Base-by-base conservation (phyloP, 2,888 invertebrate species). In the Agelastica alni region DNA sequence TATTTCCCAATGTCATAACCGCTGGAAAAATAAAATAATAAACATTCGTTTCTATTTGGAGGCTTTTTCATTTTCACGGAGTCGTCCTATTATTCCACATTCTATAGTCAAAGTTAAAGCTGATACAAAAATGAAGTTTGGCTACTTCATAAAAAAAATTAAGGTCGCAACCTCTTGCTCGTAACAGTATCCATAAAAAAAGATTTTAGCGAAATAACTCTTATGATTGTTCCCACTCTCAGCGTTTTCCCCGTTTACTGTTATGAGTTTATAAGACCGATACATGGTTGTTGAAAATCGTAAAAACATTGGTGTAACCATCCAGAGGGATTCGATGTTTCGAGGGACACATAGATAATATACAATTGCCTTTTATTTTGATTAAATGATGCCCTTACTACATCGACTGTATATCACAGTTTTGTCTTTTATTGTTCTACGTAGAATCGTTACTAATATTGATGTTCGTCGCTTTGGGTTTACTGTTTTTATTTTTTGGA, bases 201-300 rank as follows among this genome's bases (percentile, higher is more conserved):
- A 28, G 47, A 39, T 18, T 30, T 47, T 47, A 47, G 47, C 30
- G 30, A 30, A 47, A 47, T 47, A 30, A 47, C 47, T 47, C 47
- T 28, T 47, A 13, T 10, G 47, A 47, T 47, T 39, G 39, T 47
- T 39, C 31, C 17, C 39, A 37, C 46, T 31, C 28, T 6, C 16
- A 20, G 14, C 13, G 4, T 20, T 17, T 39, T 17, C n/a, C n/a
- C 9, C 30, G 14, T 39, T 39, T 13, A 47, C 37, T 12, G 47
- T 67, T 65, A 70, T 59, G 65, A 66, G 66, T 64, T 59, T 64
- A 67, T 67, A 66, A 67, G 69, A 67, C 64, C 63, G 58, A 65
- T 66, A 47, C 36, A 42, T 28, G 63, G 65, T 69, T 62, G 66
- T 63, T 64, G 61, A 61, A 64, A 62, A 59, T 59, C 62, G 58